Percentiles rank a stretch among this genome's conserved stretches.
Evolutionary conservation across 2,888 invertebrate species (phyloP).

Genomic region (Bugula neritina): DNA sequence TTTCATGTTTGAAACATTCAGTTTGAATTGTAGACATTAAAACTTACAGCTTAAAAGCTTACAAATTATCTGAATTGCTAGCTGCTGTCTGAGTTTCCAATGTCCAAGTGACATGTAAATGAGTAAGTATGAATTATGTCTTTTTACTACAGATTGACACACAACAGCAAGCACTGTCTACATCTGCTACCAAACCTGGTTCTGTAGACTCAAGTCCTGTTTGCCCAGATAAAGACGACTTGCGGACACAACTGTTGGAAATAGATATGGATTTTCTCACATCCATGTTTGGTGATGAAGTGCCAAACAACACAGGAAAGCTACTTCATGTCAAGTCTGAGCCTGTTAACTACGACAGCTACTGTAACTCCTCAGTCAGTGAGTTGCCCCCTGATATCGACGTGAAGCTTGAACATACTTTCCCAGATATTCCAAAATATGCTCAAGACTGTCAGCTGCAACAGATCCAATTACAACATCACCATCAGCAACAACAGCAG

Average conservation of each 20-base stretch:
- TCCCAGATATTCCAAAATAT: slow-evolving; percentile 22
- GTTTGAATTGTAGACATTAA: too few species aligned
- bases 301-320: background rate
- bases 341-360: slow-evolving; percentile 11
- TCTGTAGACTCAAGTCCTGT: background rate
- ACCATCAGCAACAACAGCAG: slow-evolving; percentile 26
- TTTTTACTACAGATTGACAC: too few species aligned
- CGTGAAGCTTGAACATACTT: slow-evolving; percentile 17
- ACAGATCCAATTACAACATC: slow-evolving; percentile 26
- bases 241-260: background rate
- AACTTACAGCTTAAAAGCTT: too few species aligned
- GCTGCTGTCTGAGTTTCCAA: too few species aligned
- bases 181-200: too few species aligned
- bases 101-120: too few species aligned
- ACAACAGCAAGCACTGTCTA: too few species aligned
- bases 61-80: too few species aligned
- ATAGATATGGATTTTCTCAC: slow-evolving; percentile 24
- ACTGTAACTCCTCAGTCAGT: background rate
- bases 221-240: background rate
- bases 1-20: too few species aligned
- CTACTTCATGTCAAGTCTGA: slow-evolving; percentile 13
- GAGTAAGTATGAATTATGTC: too few species aligned
- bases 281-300: slow-evolving; percentile 24
- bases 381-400: background rate
- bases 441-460: slow-evolving; percentile 27